Evolutionary conservation across 2,113 vertebrate species (phyloP).

Genomic region (Taxidea taxus): DNA sequence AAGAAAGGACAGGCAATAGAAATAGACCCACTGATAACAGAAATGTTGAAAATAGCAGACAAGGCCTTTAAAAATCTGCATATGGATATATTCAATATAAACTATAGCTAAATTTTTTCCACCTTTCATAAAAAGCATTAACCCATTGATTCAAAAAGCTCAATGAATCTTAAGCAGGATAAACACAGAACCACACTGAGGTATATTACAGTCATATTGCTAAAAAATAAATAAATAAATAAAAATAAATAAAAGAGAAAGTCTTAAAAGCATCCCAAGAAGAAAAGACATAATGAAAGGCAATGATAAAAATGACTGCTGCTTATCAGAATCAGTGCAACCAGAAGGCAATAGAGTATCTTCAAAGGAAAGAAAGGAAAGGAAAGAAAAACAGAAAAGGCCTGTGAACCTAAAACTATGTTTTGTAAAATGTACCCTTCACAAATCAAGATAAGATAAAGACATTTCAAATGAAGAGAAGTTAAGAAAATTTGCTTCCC

Average conservation of each 20-base stretch:
- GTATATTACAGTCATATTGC: not conserved
- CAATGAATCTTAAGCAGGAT: not conserved
- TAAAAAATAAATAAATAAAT: not conserved
- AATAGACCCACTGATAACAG: not conserved
- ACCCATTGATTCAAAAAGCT: not conserved
- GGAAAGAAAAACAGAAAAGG: not conserved
- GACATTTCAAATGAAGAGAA: not conserved
- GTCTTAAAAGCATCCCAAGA: not conserved
- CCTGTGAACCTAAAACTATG: not conserved
- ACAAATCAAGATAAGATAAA: not conserved
- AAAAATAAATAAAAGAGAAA: not conserved
- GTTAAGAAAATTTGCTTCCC: not conserved
- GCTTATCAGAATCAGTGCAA: not conserved
- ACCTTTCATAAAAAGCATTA: not conserved
- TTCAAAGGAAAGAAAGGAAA: not conserved
- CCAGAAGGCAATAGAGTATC: not conserved
- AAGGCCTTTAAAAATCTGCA: not conserved
- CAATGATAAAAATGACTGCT: not conserved
- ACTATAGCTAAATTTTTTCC: not conserved
- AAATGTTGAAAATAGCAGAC: not conserved
- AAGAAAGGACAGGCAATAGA: not conserved
- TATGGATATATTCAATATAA: not conserved
- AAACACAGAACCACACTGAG: not conserved
- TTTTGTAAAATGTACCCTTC: slow-evolving; percentile 5
- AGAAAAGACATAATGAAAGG: not conserved